Base-by-base conservation (phyloP, 2,113 vertebrate species). In the Lasiurus cinereus region DNA sequence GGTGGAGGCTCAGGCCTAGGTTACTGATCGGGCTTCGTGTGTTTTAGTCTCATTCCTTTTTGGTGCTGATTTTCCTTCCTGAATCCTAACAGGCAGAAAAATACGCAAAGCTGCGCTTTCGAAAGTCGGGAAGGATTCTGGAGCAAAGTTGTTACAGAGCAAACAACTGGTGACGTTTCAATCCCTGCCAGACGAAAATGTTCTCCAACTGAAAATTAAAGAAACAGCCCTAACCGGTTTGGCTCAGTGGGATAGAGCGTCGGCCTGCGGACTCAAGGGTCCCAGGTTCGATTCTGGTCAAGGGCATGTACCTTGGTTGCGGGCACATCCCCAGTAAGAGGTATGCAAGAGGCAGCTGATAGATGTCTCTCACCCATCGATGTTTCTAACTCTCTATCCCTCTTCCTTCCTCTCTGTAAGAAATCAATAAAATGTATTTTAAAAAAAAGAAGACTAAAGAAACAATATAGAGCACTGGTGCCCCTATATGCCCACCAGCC, bases 171-270 rank as follows among this genome's bases (percentile, higher is more conserved):
- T 24, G 56, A 69, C 39, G 46, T 80, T 46, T 76, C 66, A 29
- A 33, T 46, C 6, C 9, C 31, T 50, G 52, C 64, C 33, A 56
- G 67, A 22, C 2, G 16, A 74, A 54, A 76, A 70, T 9, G 1
- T 86, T 80, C 50, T 72, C 74, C 89, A 72, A 77, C 8, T 88
- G 62, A 70, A 90, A 88, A 59, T 46, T 73, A 22, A 87, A 69
- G 64, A 22, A 74, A 48, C 4, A 18, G 39, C 39, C 39, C 39
- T 39, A 39, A 39, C 39, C 39, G 39, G 39, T 39, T 39, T 39
- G 39, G 39, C 39, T 39, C 39, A 39, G 39, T 39, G 39, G 39
- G 39, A 39, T 39, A 39, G 39, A 39, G 39, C 39, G 5, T 39
- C 39, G 39, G 39, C 39, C 39, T 39, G 39, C 39, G 39, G 39